Evolutionary conservation across 2,888 invertebrate species (phyloP).

Genomic region (Leptinotarsa haldemani): DNA sequence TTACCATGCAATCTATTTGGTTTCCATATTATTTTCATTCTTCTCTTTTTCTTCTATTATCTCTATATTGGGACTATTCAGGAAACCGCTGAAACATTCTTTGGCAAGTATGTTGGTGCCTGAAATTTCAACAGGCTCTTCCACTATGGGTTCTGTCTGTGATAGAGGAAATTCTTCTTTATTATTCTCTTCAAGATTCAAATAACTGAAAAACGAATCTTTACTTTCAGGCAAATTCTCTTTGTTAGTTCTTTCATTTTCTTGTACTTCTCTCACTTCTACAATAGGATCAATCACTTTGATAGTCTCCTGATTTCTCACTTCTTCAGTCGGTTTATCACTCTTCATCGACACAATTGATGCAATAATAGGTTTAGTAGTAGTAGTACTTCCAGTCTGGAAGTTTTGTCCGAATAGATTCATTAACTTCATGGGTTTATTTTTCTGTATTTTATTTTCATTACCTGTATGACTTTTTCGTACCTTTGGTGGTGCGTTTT

Average conservation of each 20-base stretch:
- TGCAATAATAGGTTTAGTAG: no score
- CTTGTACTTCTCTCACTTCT: not conserved
- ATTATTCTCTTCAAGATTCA: slow-evolving; percentile 4
- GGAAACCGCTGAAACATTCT: not conserved
- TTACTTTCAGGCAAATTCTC: not conserved
- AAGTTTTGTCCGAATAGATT: no score
- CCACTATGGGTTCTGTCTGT: not conserved
- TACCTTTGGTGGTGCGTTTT: not conserved
- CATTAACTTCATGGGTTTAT: no score
- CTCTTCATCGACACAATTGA: no score
- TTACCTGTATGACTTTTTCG: no score
- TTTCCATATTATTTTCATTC: not conserved
- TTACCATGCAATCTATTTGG: not conserved
- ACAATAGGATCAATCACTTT: not conserved
- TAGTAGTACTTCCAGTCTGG: no score
- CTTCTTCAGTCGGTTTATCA: no score
- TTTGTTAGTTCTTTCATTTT: not conserved
- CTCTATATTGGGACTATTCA: slow-evolving; percentile 11
- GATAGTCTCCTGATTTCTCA: not conserved
- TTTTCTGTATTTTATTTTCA: no score
- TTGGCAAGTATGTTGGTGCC: not conserved
- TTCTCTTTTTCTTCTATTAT: slow-evolving; percentile 14
- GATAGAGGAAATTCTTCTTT: not conserved
- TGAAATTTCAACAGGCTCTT: not conserved
- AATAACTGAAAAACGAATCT: slow-evolving; percentile 6